Percentiles rank a stretch among this genome's conserved stretches.
These are phyloP conservation scores for Sturnira hondurensis DNA, from an alignment of 2,113 vertebrate genomes.

Conservation along the genomic window DNA sequence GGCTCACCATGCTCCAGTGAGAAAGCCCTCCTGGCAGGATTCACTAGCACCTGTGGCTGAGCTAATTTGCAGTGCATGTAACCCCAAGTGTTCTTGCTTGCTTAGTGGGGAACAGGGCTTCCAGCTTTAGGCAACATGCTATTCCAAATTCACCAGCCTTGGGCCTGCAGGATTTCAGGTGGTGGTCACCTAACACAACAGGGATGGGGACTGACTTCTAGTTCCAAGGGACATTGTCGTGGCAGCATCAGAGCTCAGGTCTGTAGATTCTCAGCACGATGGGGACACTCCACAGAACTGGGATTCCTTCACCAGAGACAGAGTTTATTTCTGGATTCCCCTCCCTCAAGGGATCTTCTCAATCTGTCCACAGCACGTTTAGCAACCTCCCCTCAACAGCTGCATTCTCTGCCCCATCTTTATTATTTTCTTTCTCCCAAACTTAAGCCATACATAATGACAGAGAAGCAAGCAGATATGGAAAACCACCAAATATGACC, in stretches of 20 bases:
- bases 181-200: background rate
- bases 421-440: background rate
- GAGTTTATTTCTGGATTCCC: background rate
- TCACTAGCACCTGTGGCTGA: background rate
- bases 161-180: background rate
- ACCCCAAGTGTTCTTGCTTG: background rate
- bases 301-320: background rate
- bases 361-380: background rate
- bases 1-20: background rate
- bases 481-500: background rate
- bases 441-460: background rate
- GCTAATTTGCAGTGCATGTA: background rate
- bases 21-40: accelerated
- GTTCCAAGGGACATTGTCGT: background rate
- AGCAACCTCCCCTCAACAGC: background rate
- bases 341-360: background rate
- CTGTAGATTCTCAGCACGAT: background rate
- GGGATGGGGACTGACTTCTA: background rate
- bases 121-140: background rate
- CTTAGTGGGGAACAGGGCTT: background rate
- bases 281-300: background rate
- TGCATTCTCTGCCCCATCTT: background rate
- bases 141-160: background rate
- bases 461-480: background rate
- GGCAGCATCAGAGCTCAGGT: background rate